Evolutionary conservation across 2,797 vertebrate genomes (phyloP).

Genomic region (Botia almorhae): DNA sequence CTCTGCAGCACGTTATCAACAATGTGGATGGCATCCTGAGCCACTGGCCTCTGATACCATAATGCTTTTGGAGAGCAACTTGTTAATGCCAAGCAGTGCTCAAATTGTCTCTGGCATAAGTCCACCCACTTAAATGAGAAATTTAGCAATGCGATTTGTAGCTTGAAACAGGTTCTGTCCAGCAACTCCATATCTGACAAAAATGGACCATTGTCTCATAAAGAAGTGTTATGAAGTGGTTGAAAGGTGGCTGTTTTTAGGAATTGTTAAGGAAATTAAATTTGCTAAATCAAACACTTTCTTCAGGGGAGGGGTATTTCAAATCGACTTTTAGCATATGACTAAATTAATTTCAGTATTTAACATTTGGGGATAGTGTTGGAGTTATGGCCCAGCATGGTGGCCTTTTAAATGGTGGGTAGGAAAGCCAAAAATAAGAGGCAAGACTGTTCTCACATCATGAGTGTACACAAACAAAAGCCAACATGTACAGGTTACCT

Average conservation of each 20-base stretch:
- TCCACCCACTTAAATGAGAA: constrained; percentile 7
- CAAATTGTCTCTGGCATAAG: constrained; percentile 6
- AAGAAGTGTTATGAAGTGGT: constrained; percentile 12
- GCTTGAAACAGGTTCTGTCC: constrained; percentile 10
- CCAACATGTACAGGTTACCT: not conserved
- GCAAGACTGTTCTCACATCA: not conserved
- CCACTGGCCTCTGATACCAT: not conserved
- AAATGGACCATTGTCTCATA: not conserved
- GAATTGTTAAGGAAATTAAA: constrained; percentile 2
- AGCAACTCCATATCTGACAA: not conserved
- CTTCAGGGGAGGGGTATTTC: not conserved
- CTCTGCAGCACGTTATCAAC: not conserved
- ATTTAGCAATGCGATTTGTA: constrained; percentile 10
- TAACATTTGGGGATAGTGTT: not conserved
- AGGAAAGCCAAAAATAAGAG: too few relatives aligned
- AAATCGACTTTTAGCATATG: constrained; percentile 10
- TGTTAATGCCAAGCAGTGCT: constrained; percentile 6
- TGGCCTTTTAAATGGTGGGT: too few relatives aligned
- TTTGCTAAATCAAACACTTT: not conserved
- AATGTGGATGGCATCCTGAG: constrained; percentile 8
- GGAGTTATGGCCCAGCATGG: not conserved
- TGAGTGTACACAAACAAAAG: too few relatives aligned
- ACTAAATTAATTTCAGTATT: not conserved
- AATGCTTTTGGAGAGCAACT: constrained; percentile 35
- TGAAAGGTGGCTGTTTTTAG: not conserved